Evolutionary conservation across 2,797 vertebrate genomes (phyloP).

Genomic region (Miichthys miiuy): DNA sequence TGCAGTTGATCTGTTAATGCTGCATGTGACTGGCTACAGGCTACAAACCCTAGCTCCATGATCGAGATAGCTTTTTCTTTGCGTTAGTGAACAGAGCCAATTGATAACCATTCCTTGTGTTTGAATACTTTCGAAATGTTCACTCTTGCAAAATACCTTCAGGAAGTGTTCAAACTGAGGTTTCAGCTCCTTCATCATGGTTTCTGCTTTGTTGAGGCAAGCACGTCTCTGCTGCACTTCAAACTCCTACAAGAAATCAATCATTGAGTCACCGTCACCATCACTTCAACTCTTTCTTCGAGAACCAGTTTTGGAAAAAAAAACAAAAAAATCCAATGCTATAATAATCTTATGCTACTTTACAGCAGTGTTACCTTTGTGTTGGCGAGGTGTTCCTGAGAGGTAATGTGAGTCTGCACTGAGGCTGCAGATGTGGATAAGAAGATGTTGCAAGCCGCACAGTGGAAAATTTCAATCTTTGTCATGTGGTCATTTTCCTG

Average conservation of each 20-base stretch:
- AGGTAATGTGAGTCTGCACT: slow-evolving; percentile 74
- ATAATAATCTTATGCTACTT: neutral
- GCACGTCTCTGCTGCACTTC: slow-evolving; percentile 57
- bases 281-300: neutral
- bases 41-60: neutral
- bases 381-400: slow-evolving; percentile 71
- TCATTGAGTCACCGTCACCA: neutral
- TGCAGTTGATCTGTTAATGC: neutral
- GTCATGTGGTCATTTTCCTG: slow-evolving; percentile 79
- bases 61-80: neutral
- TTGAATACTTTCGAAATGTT: slow-evolving; percentile 1
- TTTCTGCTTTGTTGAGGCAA: slow-evolving; percentile 72
- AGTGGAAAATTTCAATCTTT: slow-evolving; percentile 77
- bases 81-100: neutral
- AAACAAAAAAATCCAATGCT: neutral
- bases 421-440: slow-evolving; percentile 63
- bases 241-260: slow-evolving; percentile 67
- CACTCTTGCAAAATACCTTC: slow-evolving; percentile 56
- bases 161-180: slow-evolving; percentile 76
- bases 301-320: neutral
- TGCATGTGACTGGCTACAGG: neutral
- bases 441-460: slow-evolving; percentile 69
- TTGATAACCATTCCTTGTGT: neutral
- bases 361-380: slow-evolving; percentile 58
- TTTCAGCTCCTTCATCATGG: slow-evolving; percentile 71